phyloP scores from a whole-genome alignment of 2,888 invertebrate species.

The Herminia tarsipennalis region DNA sequence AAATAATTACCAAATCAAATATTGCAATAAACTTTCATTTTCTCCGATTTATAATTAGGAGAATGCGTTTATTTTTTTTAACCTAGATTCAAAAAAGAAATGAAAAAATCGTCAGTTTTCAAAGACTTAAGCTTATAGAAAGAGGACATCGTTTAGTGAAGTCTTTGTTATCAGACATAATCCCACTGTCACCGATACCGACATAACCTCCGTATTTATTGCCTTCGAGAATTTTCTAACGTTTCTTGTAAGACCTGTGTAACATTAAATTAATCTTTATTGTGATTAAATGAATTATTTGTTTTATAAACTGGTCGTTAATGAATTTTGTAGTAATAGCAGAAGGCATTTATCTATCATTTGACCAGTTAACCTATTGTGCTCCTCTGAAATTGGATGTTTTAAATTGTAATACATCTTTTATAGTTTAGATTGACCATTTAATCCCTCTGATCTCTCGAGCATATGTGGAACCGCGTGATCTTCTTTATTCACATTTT shows the following conservation, averaged over 20 bases:
- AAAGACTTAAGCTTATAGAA: constrained; percentile 7
- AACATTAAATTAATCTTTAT: constrained; percentile 24
- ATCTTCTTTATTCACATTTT: neutral
- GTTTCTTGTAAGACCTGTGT: neutral
- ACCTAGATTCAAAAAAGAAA: too few relatives aligned
- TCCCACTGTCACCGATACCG: constrained; percentile 1
- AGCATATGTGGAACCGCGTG: neutral
- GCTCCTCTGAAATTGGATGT: neutral
- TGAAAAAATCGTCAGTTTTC: too few relatives aligned
- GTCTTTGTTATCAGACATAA: constrained; percentile 7
- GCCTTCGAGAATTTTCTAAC: neutral
- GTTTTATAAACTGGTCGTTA: constrained; percentile 28
- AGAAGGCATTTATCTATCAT: constrained; percentile 24
- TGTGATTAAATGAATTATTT: constrained; percentile 29
- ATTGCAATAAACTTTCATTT: too few relatives aligned
- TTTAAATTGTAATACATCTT: constrained; percentile 5
- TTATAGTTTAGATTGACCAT: neutral
- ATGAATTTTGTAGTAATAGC: constrained; percentile 31
- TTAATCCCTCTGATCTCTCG: neutral
- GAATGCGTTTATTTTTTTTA: too few relatives aligned
- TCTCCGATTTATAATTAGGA: too few relatives aligned
- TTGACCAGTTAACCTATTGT: constrained; percentile 5
- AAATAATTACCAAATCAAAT: too few relatives aligned
- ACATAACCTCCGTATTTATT: neutral
- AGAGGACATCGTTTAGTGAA: constrained; percentile 2